phyloP scores from a whole-genome alignment of 2,113 vertebrate genomes.

The Pelusios castaneus region DNA sequence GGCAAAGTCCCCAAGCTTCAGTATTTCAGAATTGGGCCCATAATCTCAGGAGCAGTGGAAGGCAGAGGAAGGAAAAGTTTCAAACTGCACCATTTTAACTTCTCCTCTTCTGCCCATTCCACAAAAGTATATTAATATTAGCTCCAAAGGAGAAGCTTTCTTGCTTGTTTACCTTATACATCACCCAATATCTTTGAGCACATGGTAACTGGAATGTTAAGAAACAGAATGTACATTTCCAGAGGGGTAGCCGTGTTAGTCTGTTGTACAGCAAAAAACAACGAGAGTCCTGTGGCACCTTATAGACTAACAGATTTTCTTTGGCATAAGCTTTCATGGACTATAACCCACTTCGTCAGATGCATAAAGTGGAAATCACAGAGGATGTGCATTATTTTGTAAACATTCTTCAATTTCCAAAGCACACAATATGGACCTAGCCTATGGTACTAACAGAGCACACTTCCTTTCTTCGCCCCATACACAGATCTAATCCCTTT shows the following conservation, averaged over 20 bases:
- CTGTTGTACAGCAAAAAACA: too few relatives aligned
- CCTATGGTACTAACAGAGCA: background rate
- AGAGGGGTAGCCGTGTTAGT: too few relatives aligned
- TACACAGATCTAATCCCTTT: background rate
- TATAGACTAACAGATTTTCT: too few relatives aligned
- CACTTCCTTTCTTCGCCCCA: background rate
- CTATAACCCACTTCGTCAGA: too few relatives aligned
- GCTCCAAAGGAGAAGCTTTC: background rate
- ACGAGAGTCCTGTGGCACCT: too few relatives aligned
- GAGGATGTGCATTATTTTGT: background rate
- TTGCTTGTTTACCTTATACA: background rate
- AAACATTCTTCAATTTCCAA: background rate
- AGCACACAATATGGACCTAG: background rate
- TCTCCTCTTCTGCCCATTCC: background rate
- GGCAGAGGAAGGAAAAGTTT: background rate
- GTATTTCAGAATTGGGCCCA: background rate
- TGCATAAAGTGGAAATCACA: too few relatives aligned
- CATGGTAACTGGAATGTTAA: background rate
- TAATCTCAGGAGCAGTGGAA: background rate
- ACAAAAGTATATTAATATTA: background rate
- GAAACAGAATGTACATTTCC: too few relatives aligned
- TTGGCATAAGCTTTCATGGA: too few relatives aligned
- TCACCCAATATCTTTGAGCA: background rate
- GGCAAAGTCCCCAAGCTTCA: background rate
- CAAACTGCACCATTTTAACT: background rate